Conservation (phyloP, 2,888 invertebrate species). For the Dasypolia templi region DNA sequence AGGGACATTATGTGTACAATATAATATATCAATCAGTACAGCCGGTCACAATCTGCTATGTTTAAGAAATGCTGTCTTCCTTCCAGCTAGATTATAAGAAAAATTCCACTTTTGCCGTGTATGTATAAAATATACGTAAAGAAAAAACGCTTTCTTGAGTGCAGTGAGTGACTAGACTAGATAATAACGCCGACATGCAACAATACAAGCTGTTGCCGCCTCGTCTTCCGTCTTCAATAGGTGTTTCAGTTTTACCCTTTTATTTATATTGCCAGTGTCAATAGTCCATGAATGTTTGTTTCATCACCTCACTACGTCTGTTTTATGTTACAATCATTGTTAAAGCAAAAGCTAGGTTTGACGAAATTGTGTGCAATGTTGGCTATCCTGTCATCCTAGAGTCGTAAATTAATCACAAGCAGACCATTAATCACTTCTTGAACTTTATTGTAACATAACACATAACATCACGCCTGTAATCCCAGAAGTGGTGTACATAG, state of each 20-base stretch:
- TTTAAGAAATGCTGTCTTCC: background rate
- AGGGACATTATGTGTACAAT: background rate
- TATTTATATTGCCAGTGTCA: slow-evolving; percentile 48
- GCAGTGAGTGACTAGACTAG: slow-evolving; percentile 46
- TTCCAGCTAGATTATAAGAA: slow-evolving; percentile 4
- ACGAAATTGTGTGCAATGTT: background rate
- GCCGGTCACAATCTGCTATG: background rate
- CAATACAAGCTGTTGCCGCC: slow-evolving; percentile 41
- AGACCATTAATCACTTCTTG: background rate
- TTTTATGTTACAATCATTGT: slow-evolving; percentile 1
- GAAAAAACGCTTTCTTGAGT: slow-evolving; percentile 27
- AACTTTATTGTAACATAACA: no score
- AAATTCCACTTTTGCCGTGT: slow-evolving; percentile 28
- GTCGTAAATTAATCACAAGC: background rate
- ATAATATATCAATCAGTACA: background rate
- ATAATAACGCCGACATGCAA: slow-evolving; percentile 60
- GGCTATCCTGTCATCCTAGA: background rate
- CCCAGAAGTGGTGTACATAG: no score
- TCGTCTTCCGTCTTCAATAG: slow-evolving; percentile 58
- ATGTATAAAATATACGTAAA: background rate
- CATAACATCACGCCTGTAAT: no score
- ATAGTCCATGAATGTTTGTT: slow-evolving; percentile 46
- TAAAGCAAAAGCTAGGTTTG: slow-evolving; percentile 17
- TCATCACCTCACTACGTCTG: slow-evolving; percentile 13
- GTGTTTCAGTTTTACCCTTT: slow-evolving; percentile 69